Evolutionary conservation across 2,888 invertebrate species (phyloP), one percentile per base, ranked within the genome.

Genomic region (Campoplex nolae): DNA sequence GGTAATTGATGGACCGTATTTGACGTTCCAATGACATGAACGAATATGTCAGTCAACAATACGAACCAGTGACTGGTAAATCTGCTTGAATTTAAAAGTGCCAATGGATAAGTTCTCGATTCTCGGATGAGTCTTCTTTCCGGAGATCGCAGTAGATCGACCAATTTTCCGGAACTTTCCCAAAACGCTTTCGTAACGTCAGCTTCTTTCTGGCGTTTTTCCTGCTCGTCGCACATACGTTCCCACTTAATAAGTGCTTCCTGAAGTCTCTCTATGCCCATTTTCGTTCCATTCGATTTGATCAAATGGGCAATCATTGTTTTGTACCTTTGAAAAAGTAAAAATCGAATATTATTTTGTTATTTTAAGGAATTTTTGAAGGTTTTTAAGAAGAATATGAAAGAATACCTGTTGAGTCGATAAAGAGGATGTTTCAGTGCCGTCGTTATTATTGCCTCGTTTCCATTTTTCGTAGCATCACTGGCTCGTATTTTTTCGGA

Each of bases 31-130:
- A 96, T 96, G 42, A 97, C 95, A 92, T 98, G 98, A 82, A 98
- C 96, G 88, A 98, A 97, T 81, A 97, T 95, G 94, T 98, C 98
- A 82, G 97, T 97, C 92, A 98, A 96, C 75, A 98, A 95, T 89
- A 98, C 96, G 91, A 98, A 98, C 95, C 97, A 97, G 91, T 97
- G 97, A 0, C 96, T 96, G 6, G 97, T 96, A 93, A 98, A 97
- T 88, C 97, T 95, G 35, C 97, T 96, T 45, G 96, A 96, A 91
- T 97, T 96, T 4, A 96, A 95, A 85, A 98, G 95, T 88, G 96
- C 96, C 3, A 98, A 94, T 0, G 97, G 97, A 88, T 96, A 95
- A 9, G 96, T 95, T 90, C 96, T 96, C 1, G 98, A 98, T 90
- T 98, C 98, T 83, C 97, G 95, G 78, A 98, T 95, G 58, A 98